Base-by-base conservation (phyloP, 2,113 vertebrate species). In the Fulica atra region DNA sequence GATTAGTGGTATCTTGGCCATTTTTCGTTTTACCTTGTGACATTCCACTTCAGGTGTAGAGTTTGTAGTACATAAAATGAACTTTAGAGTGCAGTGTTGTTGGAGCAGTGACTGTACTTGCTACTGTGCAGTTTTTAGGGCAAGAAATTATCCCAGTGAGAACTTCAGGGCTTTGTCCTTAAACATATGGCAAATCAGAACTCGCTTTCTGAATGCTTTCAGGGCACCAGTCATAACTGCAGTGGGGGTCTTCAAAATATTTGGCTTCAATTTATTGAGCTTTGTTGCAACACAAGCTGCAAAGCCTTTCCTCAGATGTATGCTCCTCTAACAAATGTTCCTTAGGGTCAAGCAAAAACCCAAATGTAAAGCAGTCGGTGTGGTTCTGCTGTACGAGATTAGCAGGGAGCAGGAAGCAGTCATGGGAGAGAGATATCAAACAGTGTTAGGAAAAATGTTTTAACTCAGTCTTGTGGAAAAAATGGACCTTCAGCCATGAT, bases 81-180 rank as follows among this genome's bases (percentile, higher is more conserved):
- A 57, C 20, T 24, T 31, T 48, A 26, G 38, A 35, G 50, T 80
- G 31, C 25, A 44, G 0, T 40, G 28, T 70, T 73, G 35, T 44
- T 91, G n/a, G 33, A 66, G 51, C 48, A 33, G 12, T n/a, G 46
- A 40, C 81, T 74, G n/a, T 66, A 60, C 46, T 87, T 44, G 31
- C 42, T 74, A 12, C 48, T 82, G 50, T 78, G 61, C 48, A 3
- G 1, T n/a, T 8, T 56, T 96, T 57, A 65, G 9, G 19, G 76
- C 7, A 40, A n/a, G 74, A 79, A 72, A 50, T 0, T 0, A 33
- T 48, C 23, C 38, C 64, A 16, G 9, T 61, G 35, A 83, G 51
- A 71, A 59, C 70, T 68, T 84, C 16, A 61, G 61, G 50, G 28
- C 46, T 77, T 77, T 90, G 24, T 57, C 77, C n/a, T 81, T 83